Evolutionary conservation across 2,797 vertebrate genomes (phyloP), one percentile per base, ranked within the genome.

Genomic region (Sarcoramphus papa): DNA sequence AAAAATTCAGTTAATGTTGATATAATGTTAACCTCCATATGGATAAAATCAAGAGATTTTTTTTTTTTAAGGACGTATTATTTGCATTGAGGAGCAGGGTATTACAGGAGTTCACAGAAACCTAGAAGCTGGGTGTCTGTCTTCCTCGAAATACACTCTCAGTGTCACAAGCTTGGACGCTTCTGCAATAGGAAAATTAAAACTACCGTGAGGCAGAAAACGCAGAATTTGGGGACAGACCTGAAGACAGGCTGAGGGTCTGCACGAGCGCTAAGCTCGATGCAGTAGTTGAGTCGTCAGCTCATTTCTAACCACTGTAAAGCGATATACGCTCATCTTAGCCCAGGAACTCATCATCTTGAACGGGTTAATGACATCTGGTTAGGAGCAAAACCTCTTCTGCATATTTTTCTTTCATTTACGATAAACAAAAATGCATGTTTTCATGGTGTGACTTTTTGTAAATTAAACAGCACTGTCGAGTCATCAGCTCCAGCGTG

Each of bases 401-500:
- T 89, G 94, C 64, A 43, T 79, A 76, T 74, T 94, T 92, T 65
- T 35, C 88, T 79, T 77, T 80, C 60, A 8, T 90, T 95, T 79
- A 48, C 16, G 24, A 85, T 94, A 93, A 92, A 94, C 91, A 94
- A 90, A 93, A 87, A 62, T 53, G 84, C 67, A 19, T 79, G 69
- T 86, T 95, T 88, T 81, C 50, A 0, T 62, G 47, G 77, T 62
- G 93, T 7, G 79, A 92, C 45, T 67, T 70, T 54, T 31, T 22
- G 41, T 72, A 87, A 92, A 85, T 89, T 74, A 90, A 93, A 94
- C 84, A 95, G 84, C 94, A 12, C 67, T 13, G 62, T 15, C 67
- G 33, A 94, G 88, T 88, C 93, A 79, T 67, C 92, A 9, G 90
- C 88, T 70, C 45, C 70, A 31, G 75, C 4, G 7, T 18, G 70